Evolutionary conservation across 2,113 vertebrate species (phyloP).

Genomic region (Lepidothrix coronata): DNA sequence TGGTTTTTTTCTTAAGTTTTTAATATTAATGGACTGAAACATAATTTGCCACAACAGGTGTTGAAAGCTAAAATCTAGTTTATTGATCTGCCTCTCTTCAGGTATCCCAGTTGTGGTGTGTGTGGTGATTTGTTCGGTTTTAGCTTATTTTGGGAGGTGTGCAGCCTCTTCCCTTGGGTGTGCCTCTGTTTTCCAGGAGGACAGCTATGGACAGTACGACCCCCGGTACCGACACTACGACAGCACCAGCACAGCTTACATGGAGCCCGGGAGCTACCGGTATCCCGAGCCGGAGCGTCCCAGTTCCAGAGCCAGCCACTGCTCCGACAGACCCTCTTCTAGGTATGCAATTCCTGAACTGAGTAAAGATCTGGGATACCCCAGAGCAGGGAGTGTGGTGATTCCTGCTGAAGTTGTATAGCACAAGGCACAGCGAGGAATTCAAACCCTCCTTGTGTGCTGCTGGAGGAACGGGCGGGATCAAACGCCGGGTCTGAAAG

Average conservation of each 20-base stretch:
- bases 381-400: background rate
- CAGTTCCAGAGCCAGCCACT: constrained; percentile 90
- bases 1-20: background rate
- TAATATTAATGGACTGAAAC: background rate
- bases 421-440: background rate
- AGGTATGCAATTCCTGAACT: constrained; percentile 67
- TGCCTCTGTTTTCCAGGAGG: constrained; percentile 68
- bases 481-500: background rate
- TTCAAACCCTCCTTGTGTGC: background rate
- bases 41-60: background rate
- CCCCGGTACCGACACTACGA: constrained; percentile 82
- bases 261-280: constrained; percentile 75
- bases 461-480: fast-evolving
- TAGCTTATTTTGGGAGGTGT: background rate
- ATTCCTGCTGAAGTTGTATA: background rate
- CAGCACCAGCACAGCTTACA: constrained; percentile 60
- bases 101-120: fast-evolving
- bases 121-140: background rate
- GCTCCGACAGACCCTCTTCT: constrained; percentile 87
- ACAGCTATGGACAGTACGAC: constrained; percentile 80
- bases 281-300: constrained; percentile 81
- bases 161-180: background rate
- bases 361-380: fast-evolving
- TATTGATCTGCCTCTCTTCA: background rate
- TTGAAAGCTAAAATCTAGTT: background rate